These are phyloP conservation scores for Erethizon dorsatum DNA, from an alignment of 2,797 vertebrate species.

Conservation along the genomic window DNA sequence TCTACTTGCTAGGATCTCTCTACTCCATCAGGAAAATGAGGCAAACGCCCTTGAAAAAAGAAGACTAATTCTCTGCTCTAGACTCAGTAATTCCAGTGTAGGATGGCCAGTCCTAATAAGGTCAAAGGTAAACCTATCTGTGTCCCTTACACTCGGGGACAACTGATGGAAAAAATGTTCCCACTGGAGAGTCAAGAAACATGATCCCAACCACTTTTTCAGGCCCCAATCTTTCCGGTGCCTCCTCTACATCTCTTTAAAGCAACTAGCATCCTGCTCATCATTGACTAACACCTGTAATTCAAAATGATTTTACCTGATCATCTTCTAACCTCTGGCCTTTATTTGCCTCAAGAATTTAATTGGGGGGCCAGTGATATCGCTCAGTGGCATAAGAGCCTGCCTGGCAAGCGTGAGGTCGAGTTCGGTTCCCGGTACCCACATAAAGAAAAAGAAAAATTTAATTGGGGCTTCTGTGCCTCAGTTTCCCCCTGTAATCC, in stretches of 20 bases:
- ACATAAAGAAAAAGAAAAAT: not conserved
- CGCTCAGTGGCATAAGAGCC: no score
- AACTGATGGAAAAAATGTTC: not conserved
- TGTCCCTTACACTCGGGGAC: not conserved
- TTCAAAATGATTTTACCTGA: conserved; percentile 33
- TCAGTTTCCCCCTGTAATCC: conserved; percentile 41
- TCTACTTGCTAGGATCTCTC: conserved; percentile 69
- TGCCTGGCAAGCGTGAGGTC: no score
- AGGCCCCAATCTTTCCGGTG: conserved; percentile 7
- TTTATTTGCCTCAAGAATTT: conserved; percentile 53
- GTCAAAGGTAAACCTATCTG: conserved; percentile 56
- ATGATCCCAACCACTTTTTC: conserved; percentile 52
- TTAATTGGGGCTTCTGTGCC: conserved; percentile 41
- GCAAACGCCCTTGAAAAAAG: conserved; percentile 56
- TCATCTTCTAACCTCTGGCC: conserved; percentile 29
- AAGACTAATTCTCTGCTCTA: conserved; percentile 51
- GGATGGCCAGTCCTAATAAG: not conserved
- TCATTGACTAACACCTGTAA: conserved; percentile 26
- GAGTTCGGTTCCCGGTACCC: no score
- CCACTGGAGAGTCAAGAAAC: conserved; percentile 64
- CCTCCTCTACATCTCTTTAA: conserved; percentile 54
- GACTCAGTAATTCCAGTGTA: conserved; percentile 58
- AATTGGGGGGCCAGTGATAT: not conserved
- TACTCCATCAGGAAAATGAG: conserved; percentile 70
- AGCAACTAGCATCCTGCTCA: conserved; percentile 42